phyloP scores from a whole-genome alignment of 1,140 invertebrate genomes.

The Semibalanus balanoides region DNA sequence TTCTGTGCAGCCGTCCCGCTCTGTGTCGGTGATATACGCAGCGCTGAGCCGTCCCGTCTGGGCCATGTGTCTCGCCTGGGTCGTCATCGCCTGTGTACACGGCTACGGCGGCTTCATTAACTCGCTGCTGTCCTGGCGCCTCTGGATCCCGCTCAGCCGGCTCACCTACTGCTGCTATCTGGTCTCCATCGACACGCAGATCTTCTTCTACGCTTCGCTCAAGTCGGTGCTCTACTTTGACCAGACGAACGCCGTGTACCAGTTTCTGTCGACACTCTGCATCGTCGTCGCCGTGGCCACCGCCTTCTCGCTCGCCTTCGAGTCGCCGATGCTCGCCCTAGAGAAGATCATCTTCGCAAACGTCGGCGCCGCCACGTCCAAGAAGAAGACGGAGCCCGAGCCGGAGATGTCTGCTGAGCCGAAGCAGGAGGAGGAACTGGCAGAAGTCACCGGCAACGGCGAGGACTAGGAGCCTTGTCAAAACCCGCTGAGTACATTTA shows the following conservation, averaged over 20 bases:
- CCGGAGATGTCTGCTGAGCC: no score
- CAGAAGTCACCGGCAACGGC: no score
- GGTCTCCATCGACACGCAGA: conserved; percentile 21
- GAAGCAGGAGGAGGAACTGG: no score
- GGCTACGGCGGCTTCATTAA: conserved; percentile 49
- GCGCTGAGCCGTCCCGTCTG: conserved; percentile 40
- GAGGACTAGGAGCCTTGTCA: no score
- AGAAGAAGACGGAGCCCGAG: background rate
- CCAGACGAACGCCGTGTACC: conserved; percentile 35
- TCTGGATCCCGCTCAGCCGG: conserved; percentile 50
- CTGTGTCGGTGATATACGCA: conserved; percentile 40
- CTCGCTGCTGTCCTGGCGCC: conserved; percentile 45
- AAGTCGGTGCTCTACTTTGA: conserved; percentile 10
- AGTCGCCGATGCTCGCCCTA: conserved; percentile 50
- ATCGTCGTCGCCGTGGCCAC: conserved; percentile 44
- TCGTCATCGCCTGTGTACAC: conserved; percentile 51
- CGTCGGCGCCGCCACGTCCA: background rate
- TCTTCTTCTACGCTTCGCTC: conserved; percentile 9
- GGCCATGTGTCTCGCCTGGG: conserved; percentile 42
- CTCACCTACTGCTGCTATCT: conserved; percentile 56
- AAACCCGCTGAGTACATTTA: no score
- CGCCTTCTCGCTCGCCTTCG: conserved; percentile 46
- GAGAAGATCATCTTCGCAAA: conserved; percentile 42
- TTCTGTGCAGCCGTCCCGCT: conserved; percentile 6
- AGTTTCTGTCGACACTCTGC: conserved; percentile 37